Evolutionary conservation across 2,888 invertebrate species (phyloP).

Genomic region (Pheosia tremula): DNA sequence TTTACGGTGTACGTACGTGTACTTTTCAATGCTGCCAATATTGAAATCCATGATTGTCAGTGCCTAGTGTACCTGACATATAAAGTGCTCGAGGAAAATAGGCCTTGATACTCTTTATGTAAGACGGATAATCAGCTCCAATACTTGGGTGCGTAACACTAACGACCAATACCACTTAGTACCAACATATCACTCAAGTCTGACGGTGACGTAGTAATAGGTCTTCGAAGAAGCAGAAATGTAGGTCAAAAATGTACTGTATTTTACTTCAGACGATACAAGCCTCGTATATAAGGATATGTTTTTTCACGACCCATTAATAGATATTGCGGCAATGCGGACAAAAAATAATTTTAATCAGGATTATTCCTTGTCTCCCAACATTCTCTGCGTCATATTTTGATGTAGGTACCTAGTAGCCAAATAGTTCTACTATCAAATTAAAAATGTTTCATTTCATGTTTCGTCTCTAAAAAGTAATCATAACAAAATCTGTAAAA

Average conservation of each 20-base stretch:
- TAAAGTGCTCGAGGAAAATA: neutral
- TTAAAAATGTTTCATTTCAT: neutral
- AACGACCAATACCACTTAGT: slow-evolving; percentile 5
- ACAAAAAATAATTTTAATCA: no score
- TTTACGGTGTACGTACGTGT: no score
- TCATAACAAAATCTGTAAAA: neutral
- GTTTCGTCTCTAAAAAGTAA: neutral
- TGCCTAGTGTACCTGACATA: no score
- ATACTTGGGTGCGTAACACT: neutral
- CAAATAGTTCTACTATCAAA: no score
- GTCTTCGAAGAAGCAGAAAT: neutral
- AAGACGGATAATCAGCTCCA: neutral
- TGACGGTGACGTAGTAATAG: neutral
- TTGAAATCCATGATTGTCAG: no score
- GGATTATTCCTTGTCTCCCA: no score
- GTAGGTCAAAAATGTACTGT: neutral
- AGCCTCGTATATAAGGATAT: no score
- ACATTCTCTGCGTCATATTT: no score
- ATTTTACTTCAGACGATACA: neutral
- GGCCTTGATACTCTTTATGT: neutral
- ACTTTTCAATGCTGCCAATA: no score
- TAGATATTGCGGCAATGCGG: no score
- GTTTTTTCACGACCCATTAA: no score
- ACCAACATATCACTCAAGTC: slow-evolving; percentile 4
- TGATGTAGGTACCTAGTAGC: no score